Evolutionary conservation across 2,113 vertebrate species (phyloP), one percentile per base, ranked within the genome.

Genomic region (Dasyprocta punctata): DNA sequence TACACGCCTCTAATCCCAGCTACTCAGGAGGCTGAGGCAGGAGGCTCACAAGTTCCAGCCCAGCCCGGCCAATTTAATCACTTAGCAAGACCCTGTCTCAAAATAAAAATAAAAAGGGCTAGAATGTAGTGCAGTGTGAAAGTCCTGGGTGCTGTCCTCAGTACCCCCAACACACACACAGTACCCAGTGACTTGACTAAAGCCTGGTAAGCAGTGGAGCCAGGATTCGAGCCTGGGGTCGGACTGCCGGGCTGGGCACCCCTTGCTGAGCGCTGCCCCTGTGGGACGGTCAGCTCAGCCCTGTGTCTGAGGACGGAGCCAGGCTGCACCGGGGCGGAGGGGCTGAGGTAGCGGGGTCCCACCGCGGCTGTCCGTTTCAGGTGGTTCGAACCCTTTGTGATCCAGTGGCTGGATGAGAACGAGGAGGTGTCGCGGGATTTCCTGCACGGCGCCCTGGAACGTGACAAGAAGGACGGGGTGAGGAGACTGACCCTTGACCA

Each of bases 381-480:
- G 87, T 99, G 99, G 99, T 99, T 99, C 5, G 99, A 99, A 94
- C 99, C 99, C 6, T 99, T 99, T 0, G 99, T 99, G 94, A 99
- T 99, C 97, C 99, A 99, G 98, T 99, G 99, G 99, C 98, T 99
- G 98, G 99, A 99, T 30, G 99, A 99, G 98, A 99, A 99, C 0
- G 99, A 99, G 92, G 99, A 99, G 94, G 99, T 99, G 83, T 99
- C 99, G 0, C 98, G 99, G 73, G 99, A 99, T 97, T 99, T 99
- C 97, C 98, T 99, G 89, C 99, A 99, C 0, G 99, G 99, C 7
- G 99, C 99, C 0, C 98, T 99, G 98, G 99, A 99, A 97, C 98
- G 99, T 78, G 99, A 99, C 99, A 99, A 99, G 98, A 99, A 99
- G 98, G 99, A 99, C 10, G 99, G 99, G 99, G 99, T 99, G 98